A percentile compares a stretch with the other conserved stretches of the same genome.
Conservation (phyloP, 2,888 invertebrate genomes). For the Bhutanitis thaidina region DNA sequence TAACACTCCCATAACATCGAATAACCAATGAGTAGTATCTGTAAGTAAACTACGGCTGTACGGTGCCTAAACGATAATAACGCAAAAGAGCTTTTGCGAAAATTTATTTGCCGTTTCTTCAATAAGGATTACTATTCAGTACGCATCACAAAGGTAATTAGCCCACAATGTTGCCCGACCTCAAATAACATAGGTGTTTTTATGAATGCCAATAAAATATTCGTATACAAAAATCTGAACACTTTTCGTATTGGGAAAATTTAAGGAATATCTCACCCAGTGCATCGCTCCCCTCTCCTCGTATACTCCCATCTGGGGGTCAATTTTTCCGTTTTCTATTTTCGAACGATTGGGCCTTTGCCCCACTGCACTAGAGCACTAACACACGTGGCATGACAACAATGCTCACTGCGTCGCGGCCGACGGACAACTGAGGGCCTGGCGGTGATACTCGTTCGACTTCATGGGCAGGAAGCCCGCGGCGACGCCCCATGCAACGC, state of each 20-base stretch:
- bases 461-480: constrained; percentile 42
- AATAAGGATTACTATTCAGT: not conserved
- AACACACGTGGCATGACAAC: constrained; percentile 58
- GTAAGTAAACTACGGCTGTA: no score
- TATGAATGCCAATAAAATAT: not conserved
- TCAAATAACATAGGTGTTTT: not conserved
- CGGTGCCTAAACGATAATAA: no score
- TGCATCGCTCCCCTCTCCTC: constrained; percentile 94
- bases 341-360: constrained; percentile 72
- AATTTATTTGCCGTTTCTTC: not conserved
- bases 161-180: not conserved
- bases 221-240: not conserved
- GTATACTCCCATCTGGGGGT: constrained; percentile 94
- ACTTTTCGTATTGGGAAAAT: not conserved
- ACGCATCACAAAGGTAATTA: not conserved
- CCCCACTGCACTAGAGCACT: constrained; percentile 73
- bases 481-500: constrained; percentile 33
- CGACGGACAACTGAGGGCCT: constrained; percentile 59
- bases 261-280: constrained; percentile 83
- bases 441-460: constrained; percentile 35
- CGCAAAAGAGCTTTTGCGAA: no score
- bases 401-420: constrained; percentile 61
- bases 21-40: no score
- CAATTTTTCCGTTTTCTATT: constrained; percentile 75
- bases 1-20: no score